These are phyloP conservation scores for Nicator chloris DNA, from an alignment of 2,113 vertebrate species.

Conservation along the genomic window DNA sequence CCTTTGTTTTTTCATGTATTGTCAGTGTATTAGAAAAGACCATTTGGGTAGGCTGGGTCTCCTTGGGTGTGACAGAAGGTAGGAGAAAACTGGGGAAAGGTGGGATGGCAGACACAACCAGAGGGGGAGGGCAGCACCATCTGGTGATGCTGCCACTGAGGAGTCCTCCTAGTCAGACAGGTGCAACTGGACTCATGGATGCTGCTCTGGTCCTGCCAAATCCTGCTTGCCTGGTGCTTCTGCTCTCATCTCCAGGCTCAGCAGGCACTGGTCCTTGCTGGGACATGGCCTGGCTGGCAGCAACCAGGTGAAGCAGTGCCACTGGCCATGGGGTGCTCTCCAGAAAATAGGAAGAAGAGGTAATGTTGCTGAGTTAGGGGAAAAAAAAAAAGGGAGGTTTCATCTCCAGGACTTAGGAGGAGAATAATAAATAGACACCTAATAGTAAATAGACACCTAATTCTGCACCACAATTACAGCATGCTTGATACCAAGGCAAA, in stretches of 20 bases:
- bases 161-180: neutral
- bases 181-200: rapidly evolving
- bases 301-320: rapidly evolving
- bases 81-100: neutral
- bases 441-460: constrained; percentile 30
- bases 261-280: rapidly evolving
- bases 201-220: neutral
- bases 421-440: constrained; percentile 14
- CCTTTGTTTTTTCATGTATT: neutral
- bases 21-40: neutral
- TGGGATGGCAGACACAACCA: rapidly evolving
- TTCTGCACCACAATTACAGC: neutral
- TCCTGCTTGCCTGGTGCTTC: neutral
- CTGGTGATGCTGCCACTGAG: neutral
- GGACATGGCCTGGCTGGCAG: rapidly evolving
- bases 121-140: neutral
- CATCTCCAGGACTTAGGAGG: neutral
- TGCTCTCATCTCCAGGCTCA: neutral
- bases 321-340: neutral
- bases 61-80: neutral
- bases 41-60: rapidly evolving
- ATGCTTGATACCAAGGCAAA: neutral
- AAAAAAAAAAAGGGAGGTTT: neutral
- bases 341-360: neutral
- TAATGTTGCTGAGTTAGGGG: neutral